Evolutionary conservation across 1,140 invertebrate genomes (phyloP).

Genomic region (Cydia splendana): DNA sequence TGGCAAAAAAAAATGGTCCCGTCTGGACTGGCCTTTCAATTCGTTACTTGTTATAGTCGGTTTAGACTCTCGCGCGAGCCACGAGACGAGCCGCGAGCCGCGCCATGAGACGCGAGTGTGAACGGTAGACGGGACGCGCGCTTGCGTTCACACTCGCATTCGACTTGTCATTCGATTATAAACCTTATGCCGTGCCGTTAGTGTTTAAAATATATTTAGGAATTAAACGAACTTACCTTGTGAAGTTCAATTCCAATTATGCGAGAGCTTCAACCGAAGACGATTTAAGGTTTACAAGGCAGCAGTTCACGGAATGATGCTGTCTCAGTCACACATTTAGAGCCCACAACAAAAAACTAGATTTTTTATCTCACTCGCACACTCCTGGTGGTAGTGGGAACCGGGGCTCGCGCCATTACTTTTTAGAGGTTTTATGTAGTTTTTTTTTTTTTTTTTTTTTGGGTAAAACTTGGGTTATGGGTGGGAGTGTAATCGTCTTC

Average conservation of each 20-base stretch:
- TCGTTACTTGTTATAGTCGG: no score
- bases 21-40: no score
- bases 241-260: constrained; percentile 33
- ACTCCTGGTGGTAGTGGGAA: neutral
- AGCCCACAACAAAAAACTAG: neutral
- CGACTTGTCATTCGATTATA: no score
- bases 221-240: constrained; percentile 34
- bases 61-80: no score
- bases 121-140: no score
- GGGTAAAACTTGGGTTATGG: constrained; percentile 4
- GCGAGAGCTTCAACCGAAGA: constrained; percentile 38
- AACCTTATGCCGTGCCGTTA: no score
- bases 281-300: constrained; percentile 26
- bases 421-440: neutral
- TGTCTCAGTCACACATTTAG: neutral
- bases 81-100: no score
- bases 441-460: neutral
- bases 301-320: neutral
- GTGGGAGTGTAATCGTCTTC: constrained; percentile 31
- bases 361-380: neutral
- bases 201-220: no score
- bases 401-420: neutral
- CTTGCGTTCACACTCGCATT: no score
- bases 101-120: no score
- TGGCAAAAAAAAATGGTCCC: no score